These are phyloP conservation scores for Zenarchopterus dispar DNA, from an alignment of 2,797 vertebrate species.

Conservation along the genomic window DNA sequence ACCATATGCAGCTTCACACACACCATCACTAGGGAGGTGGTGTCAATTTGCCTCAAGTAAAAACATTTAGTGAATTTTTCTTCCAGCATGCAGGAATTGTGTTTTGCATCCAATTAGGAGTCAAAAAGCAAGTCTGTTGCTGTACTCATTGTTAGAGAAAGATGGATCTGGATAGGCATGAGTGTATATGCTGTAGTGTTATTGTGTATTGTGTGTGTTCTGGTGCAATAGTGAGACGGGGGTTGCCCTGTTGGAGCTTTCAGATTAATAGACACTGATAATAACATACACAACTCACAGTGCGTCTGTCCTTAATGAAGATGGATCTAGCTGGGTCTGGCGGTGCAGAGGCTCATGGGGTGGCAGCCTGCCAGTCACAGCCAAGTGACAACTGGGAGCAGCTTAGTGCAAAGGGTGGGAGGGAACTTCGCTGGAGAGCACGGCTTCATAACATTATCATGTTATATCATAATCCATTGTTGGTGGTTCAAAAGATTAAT, in stretches of 20 bases:
- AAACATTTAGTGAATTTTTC: constrained; percentile 40
- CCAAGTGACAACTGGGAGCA: constrained; percentile 73
- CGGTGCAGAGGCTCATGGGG: constrained; percentile 56
- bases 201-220: constrained; percentile 37
- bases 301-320: constrained; percentile 75
- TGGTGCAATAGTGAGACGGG: constrained; percentile 46
- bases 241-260: constrained; percentile 70
- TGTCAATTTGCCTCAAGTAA: constrained; percentile 38
- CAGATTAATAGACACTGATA: constrained; percentile 79
- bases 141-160: constrained; percentile 33
- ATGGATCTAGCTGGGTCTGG: constrained; percentile 75
- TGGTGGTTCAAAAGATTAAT: constrained; percentile 76
- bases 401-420: constrained; percentile 65
- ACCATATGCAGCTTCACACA: constrained; percentile 37
- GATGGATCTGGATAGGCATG: constrained; percentile 11
- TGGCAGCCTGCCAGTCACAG: constrained; percentile 80
- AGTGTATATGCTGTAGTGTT: constrained; percentile 12
- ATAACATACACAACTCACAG: constrained; percentile 76
- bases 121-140: constrained; percentile 36
- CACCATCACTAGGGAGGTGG: constrained; percentile 27
- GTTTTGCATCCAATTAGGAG: constrained; percentile 44
- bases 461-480: constrained; percentile 80
- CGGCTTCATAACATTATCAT: constrained; percentile 80
- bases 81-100: constrained; percentile 46
- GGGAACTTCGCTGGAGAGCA: constrained; percentile 60